Percentiles rank a stretch among this genome's conserved stretches.
phyloP scores from a whole-genome alignment of 2,113 vertebrate species.

The Siniperca knerii region DNA sequence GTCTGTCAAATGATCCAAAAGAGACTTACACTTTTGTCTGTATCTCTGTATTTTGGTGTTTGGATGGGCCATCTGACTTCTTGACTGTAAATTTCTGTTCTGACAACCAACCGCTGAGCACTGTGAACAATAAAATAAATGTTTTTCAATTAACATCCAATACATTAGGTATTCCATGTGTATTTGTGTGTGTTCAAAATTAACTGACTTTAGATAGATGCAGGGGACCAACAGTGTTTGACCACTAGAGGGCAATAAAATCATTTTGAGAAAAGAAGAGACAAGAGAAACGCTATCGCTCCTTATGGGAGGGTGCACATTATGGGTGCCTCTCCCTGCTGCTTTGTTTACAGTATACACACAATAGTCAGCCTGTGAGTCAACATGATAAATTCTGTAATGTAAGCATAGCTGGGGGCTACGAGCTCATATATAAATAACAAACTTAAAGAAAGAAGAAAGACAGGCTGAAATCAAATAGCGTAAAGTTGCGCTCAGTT shows the following conservation, averaged over 20 bases:
- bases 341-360: constrained; percentile 61
- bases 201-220: not conserved
- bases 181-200: not conserved
- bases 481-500: not conserved
- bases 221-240: not conserved
- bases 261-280: not conserved
- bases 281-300: not conserved
- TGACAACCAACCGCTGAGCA: constrained; percentile 67
- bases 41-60: constrained; percentile 24
- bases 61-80: constrained; percentile 25
- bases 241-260: constrained; percentile 68
- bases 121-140: constrained; percentile 71
- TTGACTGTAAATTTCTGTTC: constrained; percentile 58
- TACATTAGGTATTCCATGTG: not conserved
- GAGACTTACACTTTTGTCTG: not conserved
- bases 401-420: constrained; percentile 31
- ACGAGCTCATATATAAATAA: constrained; percentile 45
- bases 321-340: constrained; percentile 18
- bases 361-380: constrained; percentile 28
- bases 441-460: constrained; percentile 16
- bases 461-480: constrained; percentile 34
- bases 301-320: not conserved
- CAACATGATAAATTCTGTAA: constrained; percentile 39
- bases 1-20: not conserved
- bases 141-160: constrained; percentile 37